Evolutionary conservation across 1,140 invertebrate genomes (phyloP), one percentile per base, ranked within the genome.

Genomic region (Zaprionus capensis): DNA sequence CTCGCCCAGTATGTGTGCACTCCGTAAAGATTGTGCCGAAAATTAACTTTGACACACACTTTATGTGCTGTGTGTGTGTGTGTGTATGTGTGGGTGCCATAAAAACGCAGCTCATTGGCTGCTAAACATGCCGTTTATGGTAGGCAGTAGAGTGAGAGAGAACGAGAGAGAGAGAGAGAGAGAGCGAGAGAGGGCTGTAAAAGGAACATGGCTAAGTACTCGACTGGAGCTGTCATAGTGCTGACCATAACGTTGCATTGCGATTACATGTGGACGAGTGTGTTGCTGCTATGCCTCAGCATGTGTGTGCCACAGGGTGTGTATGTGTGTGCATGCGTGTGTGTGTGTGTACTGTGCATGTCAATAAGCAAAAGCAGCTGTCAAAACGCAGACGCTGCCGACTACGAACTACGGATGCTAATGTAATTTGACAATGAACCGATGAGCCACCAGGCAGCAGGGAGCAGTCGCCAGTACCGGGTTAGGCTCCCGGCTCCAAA

Each of bases 351-450:
- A 72, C 63, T 82, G 80, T 75, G 68, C 81, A 83, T 83, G 84
- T 84, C 84, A 87, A 88, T 87, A 84, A 59, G 78, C 84, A 88
- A 78, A 78, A 88, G 82, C 83, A 88, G 81, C 84, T 87, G 84
- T 87, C 84, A 87, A 88, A 87, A 84, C 78, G 83, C 74, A 87
- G 84, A 88, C 80, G 65, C 66, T 51, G 15, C 15, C 56, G 6
- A 5, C 66, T 12, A 57, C 26, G n/a, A 34, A 44, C 59, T 74
- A 70, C 2, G n/a, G 73, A 80, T 81, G 84, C 76, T 88, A 83
- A 87, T 88, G 84, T 88, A 88, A 88, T 87, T 87, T 87, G 84
- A 88, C 84, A 87, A 88, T 87, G 81, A 88, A 80, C 68, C 77
- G 73, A 82, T 72, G 67, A 61, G 62, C 56, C 31, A 49, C 20